Percentiles rank a stretch among this genome's conserved stretches.
These are phyloP conservation scores for Homalodisca vitripennis DNA, from an alignment of 1,140 invertebrate species.

Conservation along the genomic window DNA sequence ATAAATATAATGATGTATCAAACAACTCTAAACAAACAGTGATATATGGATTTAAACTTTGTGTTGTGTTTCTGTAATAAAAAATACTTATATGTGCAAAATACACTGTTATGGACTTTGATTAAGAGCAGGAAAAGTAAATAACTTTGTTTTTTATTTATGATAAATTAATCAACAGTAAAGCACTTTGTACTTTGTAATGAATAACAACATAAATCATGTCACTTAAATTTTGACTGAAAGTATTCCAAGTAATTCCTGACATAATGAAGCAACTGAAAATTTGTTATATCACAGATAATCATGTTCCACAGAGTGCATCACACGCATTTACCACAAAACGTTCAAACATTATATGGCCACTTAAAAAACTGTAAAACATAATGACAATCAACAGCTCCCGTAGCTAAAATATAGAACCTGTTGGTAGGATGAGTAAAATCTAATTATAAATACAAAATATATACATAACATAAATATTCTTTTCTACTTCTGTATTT, in stretches of 20 bases:
- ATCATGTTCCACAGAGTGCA: not conserved
- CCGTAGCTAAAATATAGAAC: not conserved
- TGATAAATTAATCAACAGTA: not conserved
- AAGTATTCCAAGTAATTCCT: not conserved
- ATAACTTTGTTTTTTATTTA: not conserved
- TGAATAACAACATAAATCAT: not conserved
- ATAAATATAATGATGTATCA: no score
- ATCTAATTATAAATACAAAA: not conserved
- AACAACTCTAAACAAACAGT: no score
- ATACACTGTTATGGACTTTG: not conserved
- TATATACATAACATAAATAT: not conserved
- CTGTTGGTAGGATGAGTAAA: not conserved
- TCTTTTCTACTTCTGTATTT: no score
- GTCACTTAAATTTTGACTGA: not conserved
- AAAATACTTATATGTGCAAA: not conserved
- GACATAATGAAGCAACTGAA: not conserved
- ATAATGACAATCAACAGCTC: not conserved
- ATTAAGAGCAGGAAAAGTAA: not conserved
- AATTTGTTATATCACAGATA: slow-evolving; percentile 5
- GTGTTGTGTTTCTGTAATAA: no score
- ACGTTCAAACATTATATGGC: not conserved
- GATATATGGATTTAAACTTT: no score
- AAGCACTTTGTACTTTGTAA: not conserved
- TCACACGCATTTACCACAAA: not conserved
- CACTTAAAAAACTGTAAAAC: not conserved